Base-by-base conservation (phyloP, 1,140 invertebrate genomes). In the Ceratina australensis region DNA sequence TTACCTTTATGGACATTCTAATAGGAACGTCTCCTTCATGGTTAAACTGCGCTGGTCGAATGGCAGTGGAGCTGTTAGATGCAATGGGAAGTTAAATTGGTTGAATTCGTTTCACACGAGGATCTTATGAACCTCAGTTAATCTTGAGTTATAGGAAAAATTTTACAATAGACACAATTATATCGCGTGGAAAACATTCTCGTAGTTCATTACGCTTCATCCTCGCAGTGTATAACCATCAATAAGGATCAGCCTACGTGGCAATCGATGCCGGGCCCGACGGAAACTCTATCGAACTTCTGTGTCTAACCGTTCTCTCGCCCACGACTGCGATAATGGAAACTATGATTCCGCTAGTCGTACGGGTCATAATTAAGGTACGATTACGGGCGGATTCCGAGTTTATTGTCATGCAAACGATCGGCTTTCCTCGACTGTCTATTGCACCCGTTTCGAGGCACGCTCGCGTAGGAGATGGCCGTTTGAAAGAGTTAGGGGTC, bases 1-100 rank as follows among this genome's bases (percentile, higher is more conserved):
- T 15, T 5, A 52, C 73, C 57, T 76, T 76, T 71, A 76, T 76
- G 74, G 74, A 76, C 60, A 76, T 76, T 71, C 50, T 57, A 18
- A 71, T 20, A 33, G 47, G 20, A 18, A 47, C 16, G 26, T 60
- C 26, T n/a, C 15, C 26, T 69, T 76, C n/a, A 26, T 57, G 57
- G 47, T 61, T 52, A 69, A 69, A 76, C 42, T 52, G 57, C 4
- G 47, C 26, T 42, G 42, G 60, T 71, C 5, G 66, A 69, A 42
- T 15, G 18, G n/a, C 24, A 28, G 24, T 12, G 1, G 7, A 16
- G 13, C 5, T 28, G 49, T 3, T n/a, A 3, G 18, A 2, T 13
- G 13, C 28, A 26, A 72, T 50, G 26, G 24, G 56, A n/a, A n/a
- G 47, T 68, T 68, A 57, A 69, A 59, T 18, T 18, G 49, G 33